phyloP scores from a whole-genome alignment of 2,113 vertebrate species.

The Muntiacus muntjak region DNA sequence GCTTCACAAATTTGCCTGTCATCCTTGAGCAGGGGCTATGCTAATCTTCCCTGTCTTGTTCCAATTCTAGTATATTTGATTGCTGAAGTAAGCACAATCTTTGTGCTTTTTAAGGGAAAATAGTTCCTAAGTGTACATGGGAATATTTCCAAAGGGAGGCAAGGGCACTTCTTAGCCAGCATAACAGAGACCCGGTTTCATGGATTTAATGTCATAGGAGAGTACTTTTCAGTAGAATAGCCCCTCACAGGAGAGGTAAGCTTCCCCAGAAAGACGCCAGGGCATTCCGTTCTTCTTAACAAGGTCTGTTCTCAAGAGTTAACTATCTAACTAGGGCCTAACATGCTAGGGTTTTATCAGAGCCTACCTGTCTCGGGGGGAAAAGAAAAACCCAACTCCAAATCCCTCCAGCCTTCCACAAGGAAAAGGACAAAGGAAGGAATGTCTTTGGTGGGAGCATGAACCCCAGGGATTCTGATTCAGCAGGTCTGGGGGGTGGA shows the following conservation, averaged over 20 bases:
- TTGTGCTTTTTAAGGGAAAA: neutral
- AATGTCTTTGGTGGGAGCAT: neutral
- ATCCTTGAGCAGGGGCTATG: neutral
- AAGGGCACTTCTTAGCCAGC: neutral
- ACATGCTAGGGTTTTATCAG: neutral
- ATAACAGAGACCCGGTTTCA: neutral
- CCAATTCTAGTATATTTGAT: neutral
- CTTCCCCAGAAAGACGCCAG: neutral
- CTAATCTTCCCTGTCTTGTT: neutral
- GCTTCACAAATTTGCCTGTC: neutral
- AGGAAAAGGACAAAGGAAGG: neutral
- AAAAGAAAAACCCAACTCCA: neutral
- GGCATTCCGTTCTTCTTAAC: neutral
- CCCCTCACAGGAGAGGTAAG: neutral
- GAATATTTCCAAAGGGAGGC: neutral
- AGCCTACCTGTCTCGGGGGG: neutral
- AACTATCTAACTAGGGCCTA: neutral
- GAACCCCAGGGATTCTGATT: neutral
- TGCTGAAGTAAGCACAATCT: neutral
- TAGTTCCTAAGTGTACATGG: neutral
- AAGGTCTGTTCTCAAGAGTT: neutral
- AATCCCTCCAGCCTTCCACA: neutral
- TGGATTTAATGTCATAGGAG: neutral
- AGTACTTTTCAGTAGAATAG: neutral
- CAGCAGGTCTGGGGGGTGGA: neutral